Evolutionary conservation across 2,113 vertebrate species (phyloP).

Genomic region (Cromileptes altivelis): DNA sequence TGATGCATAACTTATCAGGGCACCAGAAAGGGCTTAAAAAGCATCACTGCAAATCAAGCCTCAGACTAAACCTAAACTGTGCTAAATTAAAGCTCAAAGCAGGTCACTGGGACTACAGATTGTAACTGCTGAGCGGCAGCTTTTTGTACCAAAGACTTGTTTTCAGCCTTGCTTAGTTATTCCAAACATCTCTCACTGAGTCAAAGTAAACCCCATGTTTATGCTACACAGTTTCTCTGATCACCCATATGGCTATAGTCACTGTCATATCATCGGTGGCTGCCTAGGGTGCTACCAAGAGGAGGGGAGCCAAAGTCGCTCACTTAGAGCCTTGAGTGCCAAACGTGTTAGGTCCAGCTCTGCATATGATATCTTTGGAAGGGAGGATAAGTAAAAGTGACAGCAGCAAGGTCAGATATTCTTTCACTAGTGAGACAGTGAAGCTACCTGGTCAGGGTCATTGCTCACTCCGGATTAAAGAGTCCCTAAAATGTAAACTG

Average conservation of each 20-base stretch:
- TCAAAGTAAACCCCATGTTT: not conserved
- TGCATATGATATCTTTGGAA: not conserved
- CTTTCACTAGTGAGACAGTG: constrained; percentile 11
- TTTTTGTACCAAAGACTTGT: constrained; percentile 1
- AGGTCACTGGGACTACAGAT: not conserved
- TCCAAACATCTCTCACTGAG: not conserved
- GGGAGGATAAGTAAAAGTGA: not conserved
- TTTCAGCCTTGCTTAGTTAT: not conserved
- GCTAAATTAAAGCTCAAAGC: constrained; percentile 25
- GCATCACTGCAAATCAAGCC: constrained; percentile 8
- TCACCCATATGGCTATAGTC: not conserved
- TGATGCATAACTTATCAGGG: constrained; percentile 50
- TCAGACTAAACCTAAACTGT: constrained; percentile 4
- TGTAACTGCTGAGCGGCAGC: constrained; percentile 1
- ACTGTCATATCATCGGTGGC: not conserved
- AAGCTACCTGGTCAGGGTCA: constrained; percentile 28
- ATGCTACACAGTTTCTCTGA: not conserved
- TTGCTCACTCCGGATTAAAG: constrained; percentile 55
- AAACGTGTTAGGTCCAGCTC: too few species aligned
- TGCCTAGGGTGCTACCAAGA: too few species aligned
- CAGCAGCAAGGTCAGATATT: constrained; percentile 10
- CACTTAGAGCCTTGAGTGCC: too few species aligned
- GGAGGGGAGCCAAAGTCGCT: too few species aligned
- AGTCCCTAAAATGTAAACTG: constrained; percentile 54
- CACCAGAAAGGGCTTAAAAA: constrained; percentile 19